Evolutionary conservation across 2,797 vertebrate species (phyloP), one percentile per base, ranked within the genome.

Genomic region (Smutsia gigantea): DNA sequence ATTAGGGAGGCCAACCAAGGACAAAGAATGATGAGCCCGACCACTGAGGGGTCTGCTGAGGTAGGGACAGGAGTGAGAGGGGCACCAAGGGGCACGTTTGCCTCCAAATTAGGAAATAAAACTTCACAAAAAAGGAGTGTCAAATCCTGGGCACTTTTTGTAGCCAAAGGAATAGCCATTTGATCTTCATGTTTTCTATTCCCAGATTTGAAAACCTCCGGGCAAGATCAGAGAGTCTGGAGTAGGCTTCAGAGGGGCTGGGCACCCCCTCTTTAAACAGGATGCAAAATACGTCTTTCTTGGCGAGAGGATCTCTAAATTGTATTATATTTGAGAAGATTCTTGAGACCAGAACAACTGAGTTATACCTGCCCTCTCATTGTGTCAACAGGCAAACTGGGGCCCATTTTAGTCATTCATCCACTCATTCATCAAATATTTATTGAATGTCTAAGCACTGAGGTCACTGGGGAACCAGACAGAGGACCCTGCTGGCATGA

Each of bases 151-250:
- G n/a, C 39, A 39, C 17, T 7, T 71, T 49, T 74, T 13, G 64
- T 25, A 63, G 72, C 51, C 64, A 75, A 51, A 51, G 64, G 64
- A 77, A 31, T 5, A 51, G 17, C 21, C 4, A 7, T 69, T 64
- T 64, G 90, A 46, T 95, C 51, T 74, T 90, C 7, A 14, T 1
- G n/a, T 96, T 55, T 93, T 94, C 85, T 87, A 39, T 84, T 87
- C 27, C 53, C 63, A 79, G 59, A 53, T 53, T 57, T 74, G 92
- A 90, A 53, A 46, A 39, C 34, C 74, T 93, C 63, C 68, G 57
- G 59, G 74, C 25, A 81, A 34, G 84, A 77, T 27, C 87, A 19
- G 27, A 63, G 81, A 87, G n/a, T 72, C 79, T 25, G 18, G 75
- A 5, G 7, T 4, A 17, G 82, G 19, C 15, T 75, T 69, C 11